These are phyloP conservation scores for Coleophora flavipennella DNA, from an alignment of 2,888 invertebrate genomes.

Conservation along the genomic window DNA sequence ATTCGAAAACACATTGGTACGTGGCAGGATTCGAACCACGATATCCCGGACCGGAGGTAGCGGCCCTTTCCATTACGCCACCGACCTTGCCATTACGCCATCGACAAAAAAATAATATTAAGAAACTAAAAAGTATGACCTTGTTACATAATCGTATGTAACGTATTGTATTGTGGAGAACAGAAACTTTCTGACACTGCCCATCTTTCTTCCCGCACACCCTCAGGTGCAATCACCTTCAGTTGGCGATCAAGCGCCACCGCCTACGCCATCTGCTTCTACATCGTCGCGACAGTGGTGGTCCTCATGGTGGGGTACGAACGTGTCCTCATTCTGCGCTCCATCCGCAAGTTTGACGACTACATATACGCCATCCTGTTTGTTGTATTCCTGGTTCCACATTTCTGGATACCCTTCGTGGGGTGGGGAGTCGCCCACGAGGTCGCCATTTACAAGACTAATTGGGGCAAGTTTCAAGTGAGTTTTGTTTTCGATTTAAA, in stretches of 20 bases:
- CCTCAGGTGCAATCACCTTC: constrained; percentile 71
- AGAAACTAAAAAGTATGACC: too few relatives aligned
- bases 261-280: constrained; percentile 77
- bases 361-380: constrained; percentile 80
- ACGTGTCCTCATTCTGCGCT: constrained; percentile 72
- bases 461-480: constrained; percentile 79
- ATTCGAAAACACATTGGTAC: too few relatives aligned
- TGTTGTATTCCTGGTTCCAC: constrained; percentile 77
- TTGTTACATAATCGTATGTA: too few relatives aligned
- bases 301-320: constrained; percentile 76
- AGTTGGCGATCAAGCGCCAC: constrained; percentile 76
- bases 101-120: too few relatives aligned
- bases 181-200: not conserved
- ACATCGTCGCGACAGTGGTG: constrained; percentile 68
- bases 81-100: too few relatives aligned
- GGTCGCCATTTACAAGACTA: constrained; percentile 79
- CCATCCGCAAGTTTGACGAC: constrained; percentile 77
- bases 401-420: constrained; percentile 80
- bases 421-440: constrained; percentile 80
- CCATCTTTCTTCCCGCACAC: not conserved
- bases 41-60: too few relatives aligned
- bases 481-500: constrained; percentile 19
- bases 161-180: not conserved
- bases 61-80: too few relatives aligned
- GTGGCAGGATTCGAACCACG: too few relatives aligned